Evolutionary conservation across 2,888 invertebrate species (phyloP).

Genomic region (Watsonalla binaria): DNA sequence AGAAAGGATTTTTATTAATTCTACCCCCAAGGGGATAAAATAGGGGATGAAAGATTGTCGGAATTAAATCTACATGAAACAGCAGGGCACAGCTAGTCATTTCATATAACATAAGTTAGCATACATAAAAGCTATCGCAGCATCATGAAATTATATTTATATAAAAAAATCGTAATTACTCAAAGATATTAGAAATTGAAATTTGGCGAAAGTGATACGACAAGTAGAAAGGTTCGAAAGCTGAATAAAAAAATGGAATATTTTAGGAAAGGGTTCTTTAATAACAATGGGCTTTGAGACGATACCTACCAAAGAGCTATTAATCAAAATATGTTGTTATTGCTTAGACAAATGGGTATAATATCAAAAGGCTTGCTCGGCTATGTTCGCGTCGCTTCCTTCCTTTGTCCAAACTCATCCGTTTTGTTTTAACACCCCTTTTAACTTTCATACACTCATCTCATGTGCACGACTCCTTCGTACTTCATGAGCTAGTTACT

Average conservation of each 20-base stretch:
- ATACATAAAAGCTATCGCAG: no score
- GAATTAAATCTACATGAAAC: no score
- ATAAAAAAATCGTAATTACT: no score
- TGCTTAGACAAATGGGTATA: slow-evolving; percentile 40
- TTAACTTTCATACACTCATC: slow-evolving; percentile 69
- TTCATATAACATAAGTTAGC: no score
- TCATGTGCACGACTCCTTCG: slow-evolving; percentile 61
- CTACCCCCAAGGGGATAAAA: no score
- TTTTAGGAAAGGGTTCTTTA: slow-evolving; percentile 9
- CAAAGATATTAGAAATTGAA: no score
- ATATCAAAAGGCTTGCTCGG: slow-evolving; percentile 68
- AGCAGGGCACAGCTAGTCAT: no score
- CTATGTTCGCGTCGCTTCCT: slow-evolving; percentile 64
- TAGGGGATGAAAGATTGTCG: no score
- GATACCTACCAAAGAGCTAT: slow-evolving; percentile 34
- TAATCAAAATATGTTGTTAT: slow-evolving; percentile 74
- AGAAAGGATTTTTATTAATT: no score
- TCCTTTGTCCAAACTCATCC: slow-evolving; percentile 76
- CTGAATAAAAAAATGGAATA: not conserved
- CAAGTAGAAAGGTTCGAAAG: not conserved
- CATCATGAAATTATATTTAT: no score
- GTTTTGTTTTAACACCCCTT: slow-evolving; percentile 78
- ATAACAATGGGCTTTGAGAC: slow-evolving; percentile 12
- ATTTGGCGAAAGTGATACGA: not conserved
- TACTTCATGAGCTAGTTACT: slow-evolving; percentile 33